Percentiles rank a stretch among this genome's conserved stretches.
phyloP scores from a whole-genome alignment of 2,113 vertebrate genomes.

The Benitochromis conjunctus region DNA sequence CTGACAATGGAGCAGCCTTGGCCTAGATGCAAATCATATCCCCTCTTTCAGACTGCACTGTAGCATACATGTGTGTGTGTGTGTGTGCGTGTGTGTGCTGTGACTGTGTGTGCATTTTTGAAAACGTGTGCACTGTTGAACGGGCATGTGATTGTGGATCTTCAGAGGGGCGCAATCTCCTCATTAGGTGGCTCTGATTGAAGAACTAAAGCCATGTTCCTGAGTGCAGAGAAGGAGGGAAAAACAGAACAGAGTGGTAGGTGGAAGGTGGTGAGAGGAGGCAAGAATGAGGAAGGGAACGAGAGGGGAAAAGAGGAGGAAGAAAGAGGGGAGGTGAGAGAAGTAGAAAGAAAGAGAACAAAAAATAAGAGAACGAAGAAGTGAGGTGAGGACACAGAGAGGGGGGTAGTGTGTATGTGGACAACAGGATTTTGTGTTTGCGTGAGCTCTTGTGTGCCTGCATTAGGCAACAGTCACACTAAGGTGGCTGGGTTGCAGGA shows the following conservation, averaged over 20 bases:
- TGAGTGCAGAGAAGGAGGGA: neutral
- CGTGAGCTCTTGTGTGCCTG: conserved; percentile 7
- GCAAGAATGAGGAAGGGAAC: neutral
- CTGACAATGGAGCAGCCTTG: conserved; percentile 69
- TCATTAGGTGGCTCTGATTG: conserved; percentile 54
- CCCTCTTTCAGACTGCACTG: conserved; percentile 26
- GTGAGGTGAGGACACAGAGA: conserved; percentile 4
- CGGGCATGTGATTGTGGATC: neutral
- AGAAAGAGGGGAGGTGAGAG: neutral
- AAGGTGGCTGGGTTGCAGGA: conserved; percentile 53
- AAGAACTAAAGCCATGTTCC: conserved; percentile 37
- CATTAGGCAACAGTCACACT: conserved; percentile 35
- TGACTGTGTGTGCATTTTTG: neutral
- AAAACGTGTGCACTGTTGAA: neutral
- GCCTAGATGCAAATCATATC: conserved; percentile 69
- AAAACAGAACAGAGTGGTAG: neutral
- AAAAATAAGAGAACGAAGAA: neutral
- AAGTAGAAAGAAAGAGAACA: neutral
- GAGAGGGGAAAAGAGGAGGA: neutral
- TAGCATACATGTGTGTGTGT: neutral
- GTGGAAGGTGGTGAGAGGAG: neutral
- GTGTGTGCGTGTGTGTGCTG: neutral
- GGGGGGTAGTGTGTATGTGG: neutral
- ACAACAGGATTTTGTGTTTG: neutral
- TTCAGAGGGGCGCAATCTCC: conserved; percentile 27